Evolutionary conservation across 2,113 vertebrate species (phyloP).

Genomic region (Danionella cerebrum): DNA sequence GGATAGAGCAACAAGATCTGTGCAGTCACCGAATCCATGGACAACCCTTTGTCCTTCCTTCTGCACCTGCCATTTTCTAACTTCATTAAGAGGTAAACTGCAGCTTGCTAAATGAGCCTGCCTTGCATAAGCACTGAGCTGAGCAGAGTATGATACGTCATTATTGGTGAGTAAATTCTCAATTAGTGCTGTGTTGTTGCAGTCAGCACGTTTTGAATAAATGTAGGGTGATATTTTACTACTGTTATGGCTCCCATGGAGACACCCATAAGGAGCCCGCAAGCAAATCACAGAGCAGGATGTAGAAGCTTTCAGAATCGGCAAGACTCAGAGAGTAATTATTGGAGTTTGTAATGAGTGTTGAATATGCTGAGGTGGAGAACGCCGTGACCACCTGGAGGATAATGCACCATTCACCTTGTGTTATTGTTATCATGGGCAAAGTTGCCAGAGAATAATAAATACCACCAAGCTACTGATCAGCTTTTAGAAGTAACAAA

Average conservation of each 20-base stretch:
- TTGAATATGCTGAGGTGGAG: constrained; percentile 11
- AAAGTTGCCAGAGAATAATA: constrained; percentile 16
- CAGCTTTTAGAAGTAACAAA: neutral
- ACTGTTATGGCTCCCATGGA: constrained; percentile 38
- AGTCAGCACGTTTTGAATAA: constrained; percentile 54
- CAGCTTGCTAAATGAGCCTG: constrained; percentile 48
- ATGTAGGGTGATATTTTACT: constrained; percentile 39
- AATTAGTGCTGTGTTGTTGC: constrained; percentile 51
- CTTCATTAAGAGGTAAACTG: constrained; percentile 50
- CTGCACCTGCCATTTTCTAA: constrained; percentile 38
- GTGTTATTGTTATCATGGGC: constrained; percentile 31
- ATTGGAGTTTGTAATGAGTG: constrained; percentile 24
- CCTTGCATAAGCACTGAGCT: constrained; percentile 38
- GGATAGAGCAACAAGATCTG: neutral
- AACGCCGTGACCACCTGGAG: neutral
- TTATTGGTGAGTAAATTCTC: constrained; percentile 60
- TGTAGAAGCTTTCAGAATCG: constrained; percentile 5
- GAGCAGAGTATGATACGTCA: constrained; percentile 52
- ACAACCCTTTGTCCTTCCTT: constrained; percentile 7
- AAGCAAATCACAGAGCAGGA: constrained; percentile 23
- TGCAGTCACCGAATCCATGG: constrained; percentile 11
- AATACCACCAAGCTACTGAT: constrained; percentile 33
- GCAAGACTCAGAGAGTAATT: constrained; percentile 26
- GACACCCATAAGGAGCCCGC: constrained; percentile 33
- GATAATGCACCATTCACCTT: constrained; percentile 20